Evolutionary conservation across 2,113 vertebrate genomes (phyloP), one percentile per base, ranked within the genome.

Genomic region (Nyctereutes procyonoides): DNA sequence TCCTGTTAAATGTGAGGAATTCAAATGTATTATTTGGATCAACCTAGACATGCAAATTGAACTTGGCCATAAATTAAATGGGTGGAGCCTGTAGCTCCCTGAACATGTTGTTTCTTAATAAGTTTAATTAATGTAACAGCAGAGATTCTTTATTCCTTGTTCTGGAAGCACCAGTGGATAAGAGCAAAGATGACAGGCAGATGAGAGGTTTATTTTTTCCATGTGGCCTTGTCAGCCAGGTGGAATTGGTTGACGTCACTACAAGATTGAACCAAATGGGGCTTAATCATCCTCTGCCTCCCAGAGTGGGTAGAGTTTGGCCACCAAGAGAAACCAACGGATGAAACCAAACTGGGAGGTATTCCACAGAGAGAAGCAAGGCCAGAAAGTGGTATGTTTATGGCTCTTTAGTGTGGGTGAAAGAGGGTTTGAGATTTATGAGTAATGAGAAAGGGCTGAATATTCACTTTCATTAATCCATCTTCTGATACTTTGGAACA

Each of bases 201-300:
- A 35, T 79, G 62, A 83, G 38, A 73, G n/a, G 32, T 93, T 87
- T 96, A 74, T 76, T 84, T 96, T 96, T 84, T 80, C 80, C 69
- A 16, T 62, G 56, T 91, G 90, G 16, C 62, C 32, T 1, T 80
- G 16, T 79, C 22, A 10, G 32, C 20, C 69, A 88, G 53, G 19
- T 90, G 48, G 67, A 63, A 90, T 79, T 93, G 63, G 53, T 93
- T 90, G 65, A 96, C 87, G 35, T 58, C 55, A 84, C 63, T 88
- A 28, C 48, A n/a, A 81, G 82, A 20, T 60, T 74, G 82, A 91
- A 84, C 88, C 80, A 89, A 88, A 43, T 85, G 38, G 17, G 24
- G n/a, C 30, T 90, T 74, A 88, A 48, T 74, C 81, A 76, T 77
- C 22, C 48, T 81, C 22, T 69, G 12, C 35, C 48, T 87, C 48